Conservation (phyloP, 2,888 invertebrate species). For the Latheticus oryzae region DNA sequence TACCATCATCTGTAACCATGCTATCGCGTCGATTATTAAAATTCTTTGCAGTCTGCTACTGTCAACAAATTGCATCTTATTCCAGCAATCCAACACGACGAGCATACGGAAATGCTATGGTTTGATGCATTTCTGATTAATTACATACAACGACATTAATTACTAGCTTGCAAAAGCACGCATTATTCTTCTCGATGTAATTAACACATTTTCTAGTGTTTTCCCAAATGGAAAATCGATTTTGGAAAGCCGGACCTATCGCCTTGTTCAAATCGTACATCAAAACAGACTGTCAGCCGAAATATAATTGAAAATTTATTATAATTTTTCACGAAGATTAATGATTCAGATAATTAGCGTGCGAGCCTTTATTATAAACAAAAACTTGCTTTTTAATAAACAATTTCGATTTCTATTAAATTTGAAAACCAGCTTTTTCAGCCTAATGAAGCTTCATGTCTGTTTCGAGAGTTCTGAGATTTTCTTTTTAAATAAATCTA, state of each 20-base stretch:
- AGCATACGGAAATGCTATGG: constrained; percentile 28
- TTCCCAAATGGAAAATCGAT: constrained; percentile 17
- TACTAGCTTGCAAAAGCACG: constrained; percentile 23
- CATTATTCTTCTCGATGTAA: constrained; percentile 11
- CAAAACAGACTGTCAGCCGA: constrained; percentile 33
- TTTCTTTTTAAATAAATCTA: too few species aligned
- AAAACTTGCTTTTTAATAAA: constrained; percentile 36
- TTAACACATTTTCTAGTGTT: constrained; percentile 10
- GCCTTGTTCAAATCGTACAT: constrained; percentile 31
- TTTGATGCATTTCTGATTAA: constrained; percentile 36
- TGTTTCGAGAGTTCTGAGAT: too few species aligned
- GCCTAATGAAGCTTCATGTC: too few species aligned
- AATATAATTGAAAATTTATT: constrained; percentile 43
- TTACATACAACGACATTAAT: constrained; percentile 33
- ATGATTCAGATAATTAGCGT: constrained; percentile 42
- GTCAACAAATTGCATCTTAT: constrained; percentile 34
- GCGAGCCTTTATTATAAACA: constrained; percentile 38
- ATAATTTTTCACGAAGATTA: constrained; percentile 42
- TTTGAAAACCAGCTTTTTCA: constrained; percentile 25
- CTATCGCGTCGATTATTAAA: constrained; percentile 22
- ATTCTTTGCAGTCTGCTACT: constrained; percentile 26
- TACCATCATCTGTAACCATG: constrained; percentile 8
- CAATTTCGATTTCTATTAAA: constrained; percentile 40
- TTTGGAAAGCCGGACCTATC: constrained; percentile 8
- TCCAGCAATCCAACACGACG: constrained; percentile 17